These are phyloP conservation scores for Leucoptera coffeella DNA, from an alignment of 2,888 invertebrate genomes.

Conservation along the genomic window DNA sequence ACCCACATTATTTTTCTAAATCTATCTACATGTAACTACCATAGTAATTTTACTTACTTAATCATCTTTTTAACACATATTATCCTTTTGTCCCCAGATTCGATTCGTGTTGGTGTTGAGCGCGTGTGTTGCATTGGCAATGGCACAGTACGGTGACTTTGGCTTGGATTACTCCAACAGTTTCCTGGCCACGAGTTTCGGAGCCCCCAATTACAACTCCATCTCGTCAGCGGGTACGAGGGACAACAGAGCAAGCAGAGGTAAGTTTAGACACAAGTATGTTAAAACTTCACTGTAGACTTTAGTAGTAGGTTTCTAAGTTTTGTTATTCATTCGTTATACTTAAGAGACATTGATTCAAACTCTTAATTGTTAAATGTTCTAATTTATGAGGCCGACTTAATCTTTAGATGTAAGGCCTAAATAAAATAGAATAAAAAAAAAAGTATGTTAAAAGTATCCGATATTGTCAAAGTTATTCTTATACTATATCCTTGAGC, in stretches of 20 bases:
- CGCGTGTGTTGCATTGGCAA: conserved; percentile 30
- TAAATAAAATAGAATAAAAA: conserved; percentile 1
- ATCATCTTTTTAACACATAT: no score
- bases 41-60: background rate
- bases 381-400: background rate
- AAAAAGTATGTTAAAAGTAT: background rate
- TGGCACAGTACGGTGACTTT: conserved; percentile 30
- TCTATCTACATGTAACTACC: background rate
- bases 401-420: background rate
- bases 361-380: no score
- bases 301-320: no score
- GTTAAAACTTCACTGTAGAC: no score
- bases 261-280: conserved; percentile 13
- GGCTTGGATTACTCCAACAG: conserved; percentile 21
- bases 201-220: conserved; percentile 29
- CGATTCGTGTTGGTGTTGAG: conserved; percentile 30
- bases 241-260: conserved; percentile 54
- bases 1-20: no score
- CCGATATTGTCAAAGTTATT: no score
- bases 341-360: no score
- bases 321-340: no score
- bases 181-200: conserved; percentile 33
- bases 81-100: conserved; percentile 16
- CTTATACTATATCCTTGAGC: no score
- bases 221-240: conserved; percentile 34